phyloP scores from a whole-genome alignment of 2,888 invertebrate genomes.

The Pedicia rivosa region DNA sequence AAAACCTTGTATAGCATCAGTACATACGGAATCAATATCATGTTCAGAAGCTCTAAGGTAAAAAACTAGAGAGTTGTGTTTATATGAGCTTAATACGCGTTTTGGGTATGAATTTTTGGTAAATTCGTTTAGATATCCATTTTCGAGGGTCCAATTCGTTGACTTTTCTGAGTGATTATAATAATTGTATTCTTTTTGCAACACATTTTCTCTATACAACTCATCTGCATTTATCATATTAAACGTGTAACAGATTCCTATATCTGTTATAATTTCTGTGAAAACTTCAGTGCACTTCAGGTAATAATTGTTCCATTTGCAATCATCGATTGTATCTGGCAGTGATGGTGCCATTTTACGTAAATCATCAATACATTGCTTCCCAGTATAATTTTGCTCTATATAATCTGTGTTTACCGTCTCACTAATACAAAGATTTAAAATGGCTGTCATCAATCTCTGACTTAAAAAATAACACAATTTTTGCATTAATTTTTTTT shows the following conservation, averaged over 20 bases:
- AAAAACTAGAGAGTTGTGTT: no score
- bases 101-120: constrained; percentile 47
- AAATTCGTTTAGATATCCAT: constrained; percentile 38
- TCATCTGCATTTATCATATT: constrained; percentile 43
- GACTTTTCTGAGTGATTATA: constrained; percentile 18
- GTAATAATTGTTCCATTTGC: constrained; percentile 39
- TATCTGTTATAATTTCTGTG: constrained; percentile 47
- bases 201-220: constrained; percentile 35
- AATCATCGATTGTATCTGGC: constrained; percentile 37
- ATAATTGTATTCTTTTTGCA: constrained; percentile 18
- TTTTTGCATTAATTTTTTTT: no score
- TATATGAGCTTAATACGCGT: no score
- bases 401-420: no score
- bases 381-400: constrained; percentile 35
- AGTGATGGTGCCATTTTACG: constrained; percentile 35
- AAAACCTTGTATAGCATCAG: no score
- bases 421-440: no score
- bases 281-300: constrained; percentile 40
- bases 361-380: constrained; percentile 37
- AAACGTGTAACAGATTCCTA: constrained; percentile 54
- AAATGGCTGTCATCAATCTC: no score
- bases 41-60: no score
- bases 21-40: no score
- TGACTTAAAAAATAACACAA: no score
- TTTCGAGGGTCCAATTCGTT: constrained; percentile 44